phyloP scores from a whole-genome alignment of 2,113 vertebrate species.

The Neofelis nebulosa region DNA sequence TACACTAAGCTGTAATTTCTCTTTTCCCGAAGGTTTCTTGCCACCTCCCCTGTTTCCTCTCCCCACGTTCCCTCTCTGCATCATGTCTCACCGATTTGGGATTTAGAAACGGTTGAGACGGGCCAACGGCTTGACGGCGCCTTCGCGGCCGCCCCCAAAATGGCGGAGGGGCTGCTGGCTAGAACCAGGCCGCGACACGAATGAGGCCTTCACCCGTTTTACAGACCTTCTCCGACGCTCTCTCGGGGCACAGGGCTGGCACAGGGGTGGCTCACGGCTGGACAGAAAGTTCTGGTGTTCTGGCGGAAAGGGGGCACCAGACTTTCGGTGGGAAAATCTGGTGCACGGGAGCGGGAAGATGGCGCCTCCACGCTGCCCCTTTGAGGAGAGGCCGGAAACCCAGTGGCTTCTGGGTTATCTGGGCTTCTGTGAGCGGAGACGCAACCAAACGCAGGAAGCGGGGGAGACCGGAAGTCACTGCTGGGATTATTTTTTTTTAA shows the following conservation, averaged over 20 bases:
- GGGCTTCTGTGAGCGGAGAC: fast-evolving
- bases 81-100: not conserved
- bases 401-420: conserved; percentile 15
- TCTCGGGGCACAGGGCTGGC: not conserved
- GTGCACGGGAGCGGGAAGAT: fast-evolving
- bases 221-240: conserved; percentile 1
- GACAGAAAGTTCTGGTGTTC: fast-evolving
- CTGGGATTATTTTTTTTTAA: not conserved
- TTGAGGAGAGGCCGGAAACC: not conserved
- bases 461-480: not conserved
- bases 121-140: fast-evolving
- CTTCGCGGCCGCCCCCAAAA: fast-evolving
- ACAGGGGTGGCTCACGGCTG: fast-evolving
- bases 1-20: not conserved
- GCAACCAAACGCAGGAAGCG: fast-evolving
- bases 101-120: not conserved
- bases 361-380: fast-evolving
- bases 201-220: not conserved
- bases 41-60: not conserved
- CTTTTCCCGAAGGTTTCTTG: fast-evolving
- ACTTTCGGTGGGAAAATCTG: fast-evolving
- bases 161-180: not conserved
- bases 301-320: not conserved
- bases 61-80: not conserved
- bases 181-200: no score